Evolutionary conservation across 2,113 vertebrate species (phyloP).

Genomic region (Cavia aperea): DNA sequence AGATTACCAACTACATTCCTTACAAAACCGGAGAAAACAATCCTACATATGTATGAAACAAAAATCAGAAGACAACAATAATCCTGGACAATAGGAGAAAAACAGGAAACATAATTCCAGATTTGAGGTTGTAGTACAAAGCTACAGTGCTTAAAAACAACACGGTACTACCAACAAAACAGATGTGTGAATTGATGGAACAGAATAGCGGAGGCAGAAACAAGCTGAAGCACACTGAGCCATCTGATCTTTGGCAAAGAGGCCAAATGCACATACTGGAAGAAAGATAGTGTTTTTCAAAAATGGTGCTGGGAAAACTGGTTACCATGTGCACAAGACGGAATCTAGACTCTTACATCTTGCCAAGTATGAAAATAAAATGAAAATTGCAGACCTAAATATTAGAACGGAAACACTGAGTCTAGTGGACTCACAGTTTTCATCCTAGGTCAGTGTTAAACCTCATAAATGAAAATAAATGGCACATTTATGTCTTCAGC

Average conservation of each 20-base stretch:
- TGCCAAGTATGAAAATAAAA: not conserved
- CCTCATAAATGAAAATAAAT: constrained; percentile 13
- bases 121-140: not conserved
- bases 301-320: not conserved
- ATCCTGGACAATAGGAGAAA: not conserved
- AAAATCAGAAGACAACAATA: not conserved
- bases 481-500: not conserved
- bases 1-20: not conserved
- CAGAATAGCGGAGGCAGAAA: not conserved
- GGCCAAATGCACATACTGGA: not conserved
- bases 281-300: not conserved
- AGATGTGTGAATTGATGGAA: not conserved
- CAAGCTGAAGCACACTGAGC: not conserved
- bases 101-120: not conserved
- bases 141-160: not conserved
- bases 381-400: not conserved
- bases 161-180: not conserved
- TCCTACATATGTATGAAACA: not conserved
- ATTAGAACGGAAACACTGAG: not conserved
- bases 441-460: constrained; percentile 21
- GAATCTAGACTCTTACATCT: not conserved
- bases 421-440: not conserved
- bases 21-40: not conserved
- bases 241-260: not conserved
- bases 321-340: not conserved